Evolutionary conservation across 2,113 vertebrate genomes (phyloP), one percentile per base, ranked within the genome.

Genomic region (Amphilophus citrinellus): DNA sequence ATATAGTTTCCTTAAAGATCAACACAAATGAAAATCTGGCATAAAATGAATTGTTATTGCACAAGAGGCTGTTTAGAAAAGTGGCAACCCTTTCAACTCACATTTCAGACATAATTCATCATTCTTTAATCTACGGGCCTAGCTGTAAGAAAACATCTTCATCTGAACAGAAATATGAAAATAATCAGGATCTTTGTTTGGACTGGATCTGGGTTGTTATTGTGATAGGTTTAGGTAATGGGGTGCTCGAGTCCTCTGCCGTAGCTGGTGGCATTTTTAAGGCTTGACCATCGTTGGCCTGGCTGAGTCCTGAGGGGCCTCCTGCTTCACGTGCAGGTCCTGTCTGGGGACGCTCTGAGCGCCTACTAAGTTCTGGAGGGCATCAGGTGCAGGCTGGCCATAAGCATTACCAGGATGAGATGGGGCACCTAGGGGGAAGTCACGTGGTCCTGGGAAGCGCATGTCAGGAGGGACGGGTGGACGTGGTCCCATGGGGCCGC

Each of bases 401-500:
- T 96, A 97, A 50, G 88, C 90, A 30, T 96, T 93, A 1, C 94
- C 78, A 5, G 83, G 66, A 30, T 86, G 90, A 24, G 87, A 96
- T 10, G 93, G 95, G 22, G 92, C 88, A 79, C 96, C 96, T 0
- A 95, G 91, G 35, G 95, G 96, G 84, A 97, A 86, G 77, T 95
- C 93, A n/a, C 93, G 92, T 2, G 95, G 92, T 62, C 92, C 93
- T 7, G 88, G 85, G 86, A 86, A 95, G 13, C 89, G 93, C 87
- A 95, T 90, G 71, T 96, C 94, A 47, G 91, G 94, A 10, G 91
- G 94, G 79, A 95, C 6, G 44, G 94, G 95, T 62, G 94, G 93
- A 20, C 95, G 96, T 3, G 96, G 96, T 68, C 95, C 96, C 84
- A 95, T 82, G 79, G 90, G 94, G 9, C 95, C 95, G 57, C 95